Percentiles rank a stretch among this genome's conserved stretches.
Conservation (phyloP, 1,140 invertebrate genomes). For the Coenobita brevimanus region DNA sequence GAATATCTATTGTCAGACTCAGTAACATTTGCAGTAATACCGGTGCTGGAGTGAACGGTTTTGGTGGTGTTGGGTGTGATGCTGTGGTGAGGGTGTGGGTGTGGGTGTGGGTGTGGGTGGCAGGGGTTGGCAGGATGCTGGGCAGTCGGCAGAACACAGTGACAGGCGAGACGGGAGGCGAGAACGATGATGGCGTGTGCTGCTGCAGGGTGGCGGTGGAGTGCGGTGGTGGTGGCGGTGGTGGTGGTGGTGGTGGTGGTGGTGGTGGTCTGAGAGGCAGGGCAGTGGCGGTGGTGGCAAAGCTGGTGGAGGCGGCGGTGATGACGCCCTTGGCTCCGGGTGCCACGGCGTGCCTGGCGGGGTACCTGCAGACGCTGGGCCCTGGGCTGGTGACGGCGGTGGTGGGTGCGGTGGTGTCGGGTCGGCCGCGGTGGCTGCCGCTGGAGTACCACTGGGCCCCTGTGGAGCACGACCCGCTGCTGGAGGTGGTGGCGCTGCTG, state of each 20-base stretch:
- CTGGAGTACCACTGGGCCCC: slow-evolving; percentile 60
- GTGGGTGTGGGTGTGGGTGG: neutral
- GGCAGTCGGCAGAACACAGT: neutral
- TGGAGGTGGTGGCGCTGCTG: slow-evolving; percentile 40
- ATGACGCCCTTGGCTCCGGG: slow-evolving; percentile 13
- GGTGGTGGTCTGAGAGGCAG: slow-evolving; percentile 10
- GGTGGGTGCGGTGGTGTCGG: slow-evolving; percentile 26
- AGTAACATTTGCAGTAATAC: too few species aligned
- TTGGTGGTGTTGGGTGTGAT: too few species aligned
- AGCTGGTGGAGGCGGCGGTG: slow-evolving; percentile 43
- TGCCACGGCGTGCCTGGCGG: slow-evolving; percentile 17
- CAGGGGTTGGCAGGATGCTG: neutral
- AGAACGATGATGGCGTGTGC: neutral
- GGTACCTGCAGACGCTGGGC: slow-evolving; percentile 37
- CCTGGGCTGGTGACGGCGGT: slow-evolving; percentile 34
- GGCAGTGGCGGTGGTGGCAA: slow-evolving; percentile 31
- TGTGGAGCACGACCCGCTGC: slow-evolving; percentile 54
- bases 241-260: neutral
- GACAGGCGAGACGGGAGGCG: neutral
- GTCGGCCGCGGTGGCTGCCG: slow-evolving; percentile 44
- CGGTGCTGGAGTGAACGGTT: too few species aligned
- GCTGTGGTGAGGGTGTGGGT: neutral
- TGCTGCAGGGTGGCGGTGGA: slow-evolving; percentile 12
- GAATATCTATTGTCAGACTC: too few species aligned
- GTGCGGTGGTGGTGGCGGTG: neutral